Evolutionary conservation across 35 echinoderm and acorn worm genomes (phyloP), one percentile per base, ranked within the genome.

Genomic region (Ophiothrix spiculata): DNA sequence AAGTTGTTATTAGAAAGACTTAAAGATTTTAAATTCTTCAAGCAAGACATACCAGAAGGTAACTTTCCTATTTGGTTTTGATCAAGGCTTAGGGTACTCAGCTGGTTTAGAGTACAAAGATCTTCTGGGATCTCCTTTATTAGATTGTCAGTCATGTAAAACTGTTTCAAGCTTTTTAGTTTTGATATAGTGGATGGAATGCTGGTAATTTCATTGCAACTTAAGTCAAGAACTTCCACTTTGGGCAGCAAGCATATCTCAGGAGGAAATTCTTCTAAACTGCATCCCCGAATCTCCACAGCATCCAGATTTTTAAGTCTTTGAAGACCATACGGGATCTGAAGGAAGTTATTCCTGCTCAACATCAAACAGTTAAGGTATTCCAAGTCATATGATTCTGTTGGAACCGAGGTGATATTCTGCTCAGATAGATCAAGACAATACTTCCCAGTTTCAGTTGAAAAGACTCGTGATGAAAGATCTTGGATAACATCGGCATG

Each of bases 1-100:
- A 98, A 78, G 60, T 83, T 77, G 86, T 98, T 98, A 73, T 98
- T 94, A 34, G 81, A 80, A 81, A 98, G 38, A 34, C 85, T 89
- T 25, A 98, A 78, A 28, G 80, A 36, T 12, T 76, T 75, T 1
- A 98, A 35, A 60, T 85, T 91, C 36, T 80, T 74, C 1, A 98
- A 78, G 31, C 56, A 6, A 32, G 88, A 78, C 25, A 98, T 64
- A n/a, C 86, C 76, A 78, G 85, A 35, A 31, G 95, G 95, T 13
- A 98, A 73, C 0, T 33, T 86, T 75, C 81, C 85, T 10, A 98
- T 25, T 69, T 86, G 87, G 81, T 98, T 98, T 38, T 94, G 88
- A 19, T 80, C 84, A 6, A 94, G 86, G 38, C 74, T 76, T 13
- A 98, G 35, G 39, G 76, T 76, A 13, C 49, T 75, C 12, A 98